Base-by-base conservation (phyloP, 2,113 vertebrate species). In the Leucosticte australis region DNA sequence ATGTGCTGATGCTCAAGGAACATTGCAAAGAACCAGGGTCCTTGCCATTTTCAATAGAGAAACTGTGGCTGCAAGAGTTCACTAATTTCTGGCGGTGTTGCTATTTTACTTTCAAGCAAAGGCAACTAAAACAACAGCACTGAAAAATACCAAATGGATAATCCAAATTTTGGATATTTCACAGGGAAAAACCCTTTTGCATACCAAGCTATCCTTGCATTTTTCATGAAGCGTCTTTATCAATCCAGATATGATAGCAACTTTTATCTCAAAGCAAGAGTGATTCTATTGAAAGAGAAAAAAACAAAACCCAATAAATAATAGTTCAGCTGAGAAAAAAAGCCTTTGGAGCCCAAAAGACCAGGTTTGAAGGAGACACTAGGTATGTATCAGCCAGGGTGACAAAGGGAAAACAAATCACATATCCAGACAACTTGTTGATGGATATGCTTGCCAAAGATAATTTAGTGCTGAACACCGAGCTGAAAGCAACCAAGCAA, bases 401-500 rank as follows among this genome's bases (percentile, higher is more conserved):
- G 86, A 94, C 79, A 94, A 90, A 83, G 50, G 41, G 55, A 90
- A 90, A 92, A 67, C 52, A 70, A 85, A 74, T 63, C 90, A 75
- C 0, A 1, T 81, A 90, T 67, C 76, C 83, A 93, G 95, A 95
- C 86, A 91, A 96, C 83, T 95, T 92, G 94, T 92, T 90, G 94
- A 96, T 87, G 92, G 95, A 96, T 94, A 96, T 97, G 96, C 94
- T 96, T 97, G 96, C 95, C 95, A 97, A 95, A 97, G 86, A 71
- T 78, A 89, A 96, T 97, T 95, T 94, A 95, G 80, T 75, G 76
- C 76, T 75, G 80, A 81, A 75, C 83, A 89, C 68, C 59, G 47
- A 88, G 83, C 92, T 93, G 91, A 96, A 96, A 95, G 92, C 89
- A 83, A 92, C 52, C 76, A 67, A 92, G 91, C 78, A 90, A 96